Conservation (phyloP, 2,797 vertebrate genomes). For the Graptemys geographica region DNA sequence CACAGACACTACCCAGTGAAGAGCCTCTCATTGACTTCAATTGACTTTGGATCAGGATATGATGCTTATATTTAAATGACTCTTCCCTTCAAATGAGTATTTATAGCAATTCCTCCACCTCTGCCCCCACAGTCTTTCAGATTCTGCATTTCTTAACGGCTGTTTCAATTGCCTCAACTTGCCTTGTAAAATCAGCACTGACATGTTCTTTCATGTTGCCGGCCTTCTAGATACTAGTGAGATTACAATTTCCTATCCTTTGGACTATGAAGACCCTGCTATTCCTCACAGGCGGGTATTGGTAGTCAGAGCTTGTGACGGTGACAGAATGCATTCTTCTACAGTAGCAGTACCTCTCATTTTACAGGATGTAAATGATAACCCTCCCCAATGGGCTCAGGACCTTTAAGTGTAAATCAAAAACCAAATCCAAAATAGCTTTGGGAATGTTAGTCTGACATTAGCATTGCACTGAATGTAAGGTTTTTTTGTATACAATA, state of each 20-base stretch:
- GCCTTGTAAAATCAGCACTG: neutral
- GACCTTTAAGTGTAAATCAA: slow-evolving; percentile 49
- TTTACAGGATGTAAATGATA: slow-evolving; percentile 57
- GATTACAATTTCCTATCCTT: slow-evolving; percentile 21
- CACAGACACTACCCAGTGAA: neutral
- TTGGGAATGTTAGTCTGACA: neutral
- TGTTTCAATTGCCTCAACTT: neutral
- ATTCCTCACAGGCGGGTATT: slow-evolving; percentile 1
- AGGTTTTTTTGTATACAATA: neutral
- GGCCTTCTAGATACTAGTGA: slow-evolving; percentile 38
- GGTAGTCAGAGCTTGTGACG: slow-evolving; percentile 46
- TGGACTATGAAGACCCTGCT: slow-evolving; percentile 33
- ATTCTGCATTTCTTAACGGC: neutral
- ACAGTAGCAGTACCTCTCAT: neutral
- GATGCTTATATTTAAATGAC: neutral
- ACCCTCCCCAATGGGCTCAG: slow-evolving; percentile 3
- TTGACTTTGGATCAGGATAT: neutral
- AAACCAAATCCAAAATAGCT: neutral
- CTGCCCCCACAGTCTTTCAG: accelerated
- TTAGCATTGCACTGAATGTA: neutral
- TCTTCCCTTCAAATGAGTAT: neutral
- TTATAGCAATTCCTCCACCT: neutral
- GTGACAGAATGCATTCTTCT: slow-evolving; percentile 16
- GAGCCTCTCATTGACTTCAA: neutral
- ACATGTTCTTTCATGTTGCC: neutral